A percentile compares a stretch with the other conserved stretches of the same genome.
These are phyloP conservation scores for Mustela lutreola DNA, from an alignment of 2,113 vertebrate genomes.

Conservation along the genomic window DNA sequence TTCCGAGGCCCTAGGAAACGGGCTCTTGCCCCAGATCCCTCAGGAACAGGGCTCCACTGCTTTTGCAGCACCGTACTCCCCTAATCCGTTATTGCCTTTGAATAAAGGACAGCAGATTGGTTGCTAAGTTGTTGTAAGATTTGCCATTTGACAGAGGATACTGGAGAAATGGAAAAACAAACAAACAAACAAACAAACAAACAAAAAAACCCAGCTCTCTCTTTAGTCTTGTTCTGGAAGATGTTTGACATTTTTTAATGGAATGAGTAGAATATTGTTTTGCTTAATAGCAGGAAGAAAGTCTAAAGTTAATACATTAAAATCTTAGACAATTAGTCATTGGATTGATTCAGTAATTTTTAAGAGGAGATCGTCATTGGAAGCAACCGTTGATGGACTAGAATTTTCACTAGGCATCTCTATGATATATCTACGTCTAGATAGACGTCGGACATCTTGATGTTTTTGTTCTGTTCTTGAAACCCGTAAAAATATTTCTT, in stretches of 20 bases:
- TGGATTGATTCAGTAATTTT: not conserved
- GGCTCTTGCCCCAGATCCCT: not conserved
- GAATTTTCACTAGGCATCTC: not conserved
- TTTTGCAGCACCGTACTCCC: no score
- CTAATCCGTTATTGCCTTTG: not conserved
- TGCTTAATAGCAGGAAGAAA: conserved; percentile 36
- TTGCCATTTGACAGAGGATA: not conserved
- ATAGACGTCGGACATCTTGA: not conserved
- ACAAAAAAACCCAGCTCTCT: not conserved
- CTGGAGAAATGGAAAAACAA: not conserved
- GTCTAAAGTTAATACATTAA: not conserved
- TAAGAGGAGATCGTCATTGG: not conserved
- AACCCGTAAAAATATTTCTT: not conserved
- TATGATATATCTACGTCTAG: no score
- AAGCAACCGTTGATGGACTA: not conserved
- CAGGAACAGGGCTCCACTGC: not conserved
- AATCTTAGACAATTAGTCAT: not conserved
- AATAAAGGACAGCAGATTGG: not conserved
- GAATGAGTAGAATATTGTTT: conserved; percentile 24
- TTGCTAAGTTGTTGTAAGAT: not conserved
- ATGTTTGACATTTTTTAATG: not conserved
- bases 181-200: no score
- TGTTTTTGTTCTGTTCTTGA: conserved; percentile 18
- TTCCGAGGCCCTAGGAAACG: not conserved
- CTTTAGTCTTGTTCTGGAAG: not conserved